Evolutionary conservation across 2,113 vertebrate genomes (phyloP).

Genomic region (Perca fluviatilis): DNA sequence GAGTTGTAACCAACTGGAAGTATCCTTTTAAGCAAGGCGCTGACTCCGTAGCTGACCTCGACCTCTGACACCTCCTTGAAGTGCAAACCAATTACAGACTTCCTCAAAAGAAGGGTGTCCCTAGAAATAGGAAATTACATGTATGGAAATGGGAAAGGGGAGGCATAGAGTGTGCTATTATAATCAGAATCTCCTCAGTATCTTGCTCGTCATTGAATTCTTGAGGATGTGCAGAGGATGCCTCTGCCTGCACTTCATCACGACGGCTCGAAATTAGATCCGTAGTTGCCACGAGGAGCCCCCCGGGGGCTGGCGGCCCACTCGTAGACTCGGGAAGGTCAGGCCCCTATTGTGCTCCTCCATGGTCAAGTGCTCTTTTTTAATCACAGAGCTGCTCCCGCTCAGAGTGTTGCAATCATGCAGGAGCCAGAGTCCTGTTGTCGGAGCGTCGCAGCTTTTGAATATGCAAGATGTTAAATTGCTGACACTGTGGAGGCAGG

Average conservation of each 20-base stretch:
- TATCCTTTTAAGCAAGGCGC: background rate
- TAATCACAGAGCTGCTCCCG: slow-evolving; percentile 72
- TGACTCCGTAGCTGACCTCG: background rate
- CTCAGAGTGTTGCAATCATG: slow-evolving; percentile 60
- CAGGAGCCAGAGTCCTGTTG: slow-evolving; percentile 29
- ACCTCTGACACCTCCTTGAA: background rate
- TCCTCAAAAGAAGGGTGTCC: slow-evolving; percentile 12
- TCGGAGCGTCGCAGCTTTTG: slow-evolving; percentile 25
- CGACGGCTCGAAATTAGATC: slow-evolving; percentile 67
- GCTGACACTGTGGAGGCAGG: slow-evolving; percentile 21
- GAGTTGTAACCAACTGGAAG: too few relatives aligned
- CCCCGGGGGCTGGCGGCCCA: slow-evolving; percentile 52
- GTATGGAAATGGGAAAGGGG: slow-evolving; percentile 40
- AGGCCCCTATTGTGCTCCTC: slow-evolving; percentile 74
- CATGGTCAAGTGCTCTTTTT: slow-evolving; percentile 71
- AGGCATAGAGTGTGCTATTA: slow-evolving; percentile 62
- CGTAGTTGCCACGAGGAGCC: slow-evolving; percentile 48
- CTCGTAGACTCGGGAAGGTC: slow-evolving; percentile 76
- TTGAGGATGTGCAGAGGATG: slow-evolving; percentile 64
- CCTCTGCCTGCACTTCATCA: slow-evolving; percentile 75
- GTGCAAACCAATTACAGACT: slow-evolving; percentile 5
- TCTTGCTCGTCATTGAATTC: slow-evolving; percentile 62
- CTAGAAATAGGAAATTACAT: slow-evolving; percentile 37
- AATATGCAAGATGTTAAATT: slow-evolving; percentile 29
- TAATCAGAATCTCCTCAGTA: slow-evolving; percentile 73